Percentiles rank a stretch among this genome's conserved stretches.
Evolutionary conservation across 2,888 invertebrate species (phyloP).

Genomic region (Scaptomyza polygonia): DNA sequence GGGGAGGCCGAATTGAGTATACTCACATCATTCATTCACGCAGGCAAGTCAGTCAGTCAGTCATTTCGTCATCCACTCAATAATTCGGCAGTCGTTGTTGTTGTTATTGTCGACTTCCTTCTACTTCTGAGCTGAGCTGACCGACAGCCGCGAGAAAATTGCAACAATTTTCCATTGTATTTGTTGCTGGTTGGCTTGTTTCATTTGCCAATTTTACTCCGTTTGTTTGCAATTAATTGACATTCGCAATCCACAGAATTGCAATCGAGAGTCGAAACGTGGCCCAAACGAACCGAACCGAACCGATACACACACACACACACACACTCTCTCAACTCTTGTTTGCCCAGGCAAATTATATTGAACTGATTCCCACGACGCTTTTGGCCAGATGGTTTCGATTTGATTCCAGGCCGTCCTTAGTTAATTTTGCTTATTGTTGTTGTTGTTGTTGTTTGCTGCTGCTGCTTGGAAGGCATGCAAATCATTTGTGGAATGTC

Average conservation of each 20-base stretch:
- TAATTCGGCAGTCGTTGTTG: slow-evolving; percentile 73
- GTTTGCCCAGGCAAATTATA: slow-evolving; percentile 73
- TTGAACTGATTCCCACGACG: slow-evolving; percentile 79
- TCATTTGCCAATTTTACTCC: slow-evolving; percentile 60
- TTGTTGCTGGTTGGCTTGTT: slow-evolving; percentile 52
- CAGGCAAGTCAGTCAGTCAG: slow-evolving; percentile 35
- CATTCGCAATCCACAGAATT: slow-evolving; percentile 59
- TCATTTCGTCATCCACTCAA: slow-evolving; percentile 60
- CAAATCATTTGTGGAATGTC: slow-evolving; percentile 76
- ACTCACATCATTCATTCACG: slow-evolving; percentile 46
- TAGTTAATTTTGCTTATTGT: slow-evolving; percentile 32
- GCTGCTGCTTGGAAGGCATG: slow-evolving; percentile 50
- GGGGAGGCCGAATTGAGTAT: slow-evolving; percentile 7
- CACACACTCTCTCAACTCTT: slow-evolving; percentile 57
- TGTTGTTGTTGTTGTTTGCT: slow-evolving; percentile 29
- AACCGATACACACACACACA: too few relatives aligned
- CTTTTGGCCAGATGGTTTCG: slow-evolving; percentile 76
- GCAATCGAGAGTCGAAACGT: slow-evolving; percentile 39
- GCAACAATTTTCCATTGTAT: slow-evolving; percentile 71
- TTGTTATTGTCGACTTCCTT: slow-evolving; percentile 51
- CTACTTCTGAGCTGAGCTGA: slow-evolving; percentile 42
- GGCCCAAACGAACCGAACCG: slow-evolving; percentile 10
- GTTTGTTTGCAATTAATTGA: slow-evolving; percentile 74
- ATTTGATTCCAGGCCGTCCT: slow-evolving; percentile 68
- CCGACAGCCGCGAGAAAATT: slow-evolving; percentile 72